Evolutionary conservation across 2,113 vertebrate species (phyloP).

Genomic region (Peromyscus californicus): DNA sequence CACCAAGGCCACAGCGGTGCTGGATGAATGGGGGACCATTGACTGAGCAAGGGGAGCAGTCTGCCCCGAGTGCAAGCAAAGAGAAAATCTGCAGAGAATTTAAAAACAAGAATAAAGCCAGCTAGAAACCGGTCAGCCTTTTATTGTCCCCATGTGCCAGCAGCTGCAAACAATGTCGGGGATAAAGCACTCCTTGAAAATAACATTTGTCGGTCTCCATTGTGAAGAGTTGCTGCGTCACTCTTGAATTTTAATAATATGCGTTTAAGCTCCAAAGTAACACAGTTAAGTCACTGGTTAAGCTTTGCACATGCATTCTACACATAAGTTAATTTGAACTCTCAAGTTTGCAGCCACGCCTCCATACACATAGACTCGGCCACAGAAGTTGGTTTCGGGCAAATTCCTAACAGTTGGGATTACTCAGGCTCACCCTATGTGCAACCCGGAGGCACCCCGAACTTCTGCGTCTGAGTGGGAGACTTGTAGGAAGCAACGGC

Average conservation of each 20-base stretch:
- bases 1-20: neutral
- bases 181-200: constrained; percentile 30
- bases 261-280: neutral
- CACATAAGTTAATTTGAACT: neutral
- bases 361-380: neutral
- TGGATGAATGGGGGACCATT: neutral
- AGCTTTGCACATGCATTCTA: neutral
- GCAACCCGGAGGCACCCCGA: neutral
- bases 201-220: neutral
- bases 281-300: neutral
- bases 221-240: neutral
- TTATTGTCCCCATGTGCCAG: constrained; percentile 29
- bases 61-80: neutral
- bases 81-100: constrained; percentile 17
- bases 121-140: constrained; percentile 42
- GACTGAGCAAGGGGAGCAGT: neutral
- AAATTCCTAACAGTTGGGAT: neutral
- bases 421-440: neutral
- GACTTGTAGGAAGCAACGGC: neutral
- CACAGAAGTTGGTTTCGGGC: neutral
- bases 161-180: constrained; percentile 35
- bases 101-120: constrained; percentile 47
- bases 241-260: neutral
- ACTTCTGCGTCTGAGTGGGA: neutral
- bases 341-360: neutral